These are phyloP conservation scores for Agonum fuliginosum DNA, from an alignment of 2,888 invertebrate genomes.

Conservation along the genomic window DNA sequence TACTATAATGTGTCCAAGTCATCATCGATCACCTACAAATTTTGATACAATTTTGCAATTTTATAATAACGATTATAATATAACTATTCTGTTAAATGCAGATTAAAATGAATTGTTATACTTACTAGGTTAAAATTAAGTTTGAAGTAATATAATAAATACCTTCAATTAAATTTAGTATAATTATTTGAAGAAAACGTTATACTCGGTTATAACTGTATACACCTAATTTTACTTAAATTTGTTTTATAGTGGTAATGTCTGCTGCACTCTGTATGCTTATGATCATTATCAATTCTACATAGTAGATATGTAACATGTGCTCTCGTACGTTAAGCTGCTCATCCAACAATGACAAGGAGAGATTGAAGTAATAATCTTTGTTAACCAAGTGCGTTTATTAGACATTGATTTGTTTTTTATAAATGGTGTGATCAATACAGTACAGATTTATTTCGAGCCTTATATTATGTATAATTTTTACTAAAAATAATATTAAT, in stretches of 20 bases:
- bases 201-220: slow-evolving; percentile 48
- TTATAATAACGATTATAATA: neutral
- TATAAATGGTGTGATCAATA: slow-evolving; percentile 58
- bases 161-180: slow-evolving; percentile 19
- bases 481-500: slow-evolving; percentile 58
- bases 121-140: slow-evolving; percentile 15
- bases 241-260: slow-evolving; percentile 56
- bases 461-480: slow-evolving; percentile 58
- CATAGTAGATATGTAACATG: slow-evolving; percentile 13
- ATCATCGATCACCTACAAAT: too few relatives aligned
- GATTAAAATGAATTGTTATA: slow-evolving; percentile 15
- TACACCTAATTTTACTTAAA: slow-evolving; percentile 50
- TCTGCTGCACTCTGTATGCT: slow-evolving; percentile 51
- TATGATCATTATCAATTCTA: slow-evolving; percentile 46
- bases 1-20: too few relatives aligned
- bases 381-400: slow-evolving; percentile 54
- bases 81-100: slow-evolving; percentile 29
- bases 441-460: slow-evolving; percentile 58
- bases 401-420: slow-evolving; percentile 46
- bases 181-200: slow-evolving; percentile 30
- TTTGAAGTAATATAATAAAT: slow-evolving; percentile 39
- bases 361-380: neutral
- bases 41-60: slow-evolving; percentile 8
- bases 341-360: slow-evolving; percentile 16
- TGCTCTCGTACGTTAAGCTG: neutral